These are phyloP conservation scores for Drosophila watanabei DNA, from an alignment of 1,140 invertebrate genomes.

Conservation along the genomic window DNA sequence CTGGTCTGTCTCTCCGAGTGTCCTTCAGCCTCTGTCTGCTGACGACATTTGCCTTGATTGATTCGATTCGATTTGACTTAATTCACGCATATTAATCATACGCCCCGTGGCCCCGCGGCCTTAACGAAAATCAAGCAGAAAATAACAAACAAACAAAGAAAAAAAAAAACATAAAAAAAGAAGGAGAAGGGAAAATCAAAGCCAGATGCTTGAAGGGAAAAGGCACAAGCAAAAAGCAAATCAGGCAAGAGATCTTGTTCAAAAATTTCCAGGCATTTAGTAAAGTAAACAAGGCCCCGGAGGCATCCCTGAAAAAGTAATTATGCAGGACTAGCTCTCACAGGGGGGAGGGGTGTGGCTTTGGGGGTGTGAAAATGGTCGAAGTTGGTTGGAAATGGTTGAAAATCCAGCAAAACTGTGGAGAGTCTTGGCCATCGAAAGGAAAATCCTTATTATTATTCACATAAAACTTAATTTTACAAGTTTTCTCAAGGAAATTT, in stretches of 20 bases:
- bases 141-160: constrained; percentile 2
- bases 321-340: constrained; percentile 55
- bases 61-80: constrained; percentile 83
- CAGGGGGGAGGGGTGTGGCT: neutral
- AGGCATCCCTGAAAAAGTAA: constrained; percentile 63
- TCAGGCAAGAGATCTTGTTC: constrained; percentile 29
- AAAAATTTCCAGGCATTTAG: constrained; percentile 57
- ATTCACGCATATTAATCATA: constrained; percentile 84
- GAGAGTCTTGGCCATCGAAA: neutral
- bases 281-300: constrained; percentile 59
- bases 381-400: neutral
- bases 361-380: neutral
- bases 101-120: constrained; percentile 51
- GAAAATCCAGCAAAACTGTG: neutral
- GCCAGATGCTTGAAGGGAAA: constrained; percentile 3
- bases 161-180: too few relatives aligned
- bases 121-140: neutral
- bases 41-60: constrained; percentile 74
- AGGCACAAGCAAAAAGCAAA: constrained; percentile 15
- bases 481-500: neutral
- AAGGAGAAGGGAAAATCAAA: constrained; percentile 42
- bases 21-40: neutral
- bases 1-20: neutral
- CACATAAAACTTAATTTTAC: neutral
- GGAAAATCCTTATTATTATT: neutral